Evolutionary conservation across 2,888 invertebrate species (phyloP).

Genomic region (Zaprionus bogoriensis): DNA sequence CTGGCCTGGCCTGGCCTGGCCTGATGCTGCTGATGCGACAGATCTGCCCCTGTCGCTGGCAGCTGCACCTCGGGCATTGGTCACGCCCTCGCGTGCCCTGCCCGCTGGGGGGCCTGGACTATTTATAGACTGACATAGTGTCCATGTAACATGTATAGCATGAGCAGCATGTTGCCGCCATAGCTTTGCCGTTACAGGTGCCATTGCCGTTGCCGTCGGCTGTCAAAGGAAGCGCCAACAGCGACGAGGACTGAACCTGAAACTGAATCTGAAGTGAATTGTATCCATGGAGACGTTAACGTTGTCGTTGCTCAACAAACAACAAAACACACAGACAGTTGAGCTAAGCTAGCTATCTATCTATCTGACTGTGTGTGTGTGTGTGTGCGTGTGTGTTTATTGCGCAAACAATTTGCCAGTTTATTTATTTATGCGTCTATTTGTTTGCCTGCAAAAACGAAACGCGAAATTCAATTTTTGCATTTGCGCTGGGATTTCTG

Average conservation of each 20-base stretch:
- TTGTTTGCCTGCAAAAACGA: conserved; percentile 42
- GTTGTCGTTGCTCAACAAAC: conserved; percentile 32
- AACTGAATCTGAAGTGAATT: conserved; percentile 50
- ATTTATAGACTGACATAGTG: conserved; percentile 70
- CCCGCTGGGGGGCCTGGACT: conserved; percentile 22
- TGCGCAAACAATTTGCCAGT: conserved; percentile 65
- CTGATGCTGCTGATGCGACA: background rate
- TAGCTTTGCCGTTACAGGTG: background rate
- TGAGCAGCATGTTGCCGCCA: background rate
- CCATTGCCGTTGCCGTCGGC: background rate
- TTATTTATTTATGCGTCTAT: conserved; percentile 60
- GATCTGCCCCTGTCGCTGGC: conserved; percentile 20
- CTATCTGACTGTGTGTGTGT: conserved; percentile 20
- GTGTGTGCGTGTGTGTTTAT: conserved; percentile 42
- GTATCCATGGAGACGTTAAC: conserved; percentile 49
- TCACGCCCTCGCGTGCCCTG: background rate
- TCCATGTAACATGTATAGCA: conserved; percentile 47
- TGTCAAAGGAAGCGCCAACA: conserved; percentile 38
- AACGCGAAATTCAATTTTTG: conserved; percentile 2
- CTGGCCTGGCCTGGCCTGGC: background rate
- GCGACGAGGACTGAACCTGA: conserved; percentile 20
- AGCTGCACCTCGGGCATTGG: conserved; percentile 44
- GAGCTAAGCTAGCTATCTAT: background rate
- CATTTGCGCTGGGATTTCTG: conserved; percentile 17
- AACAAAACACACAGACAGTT: conserved; percentile 18